Evolutionary conservation across 2,113 vertebrate genomes (phyloP).

Genomic region (Mustelus asterias): DNA sequence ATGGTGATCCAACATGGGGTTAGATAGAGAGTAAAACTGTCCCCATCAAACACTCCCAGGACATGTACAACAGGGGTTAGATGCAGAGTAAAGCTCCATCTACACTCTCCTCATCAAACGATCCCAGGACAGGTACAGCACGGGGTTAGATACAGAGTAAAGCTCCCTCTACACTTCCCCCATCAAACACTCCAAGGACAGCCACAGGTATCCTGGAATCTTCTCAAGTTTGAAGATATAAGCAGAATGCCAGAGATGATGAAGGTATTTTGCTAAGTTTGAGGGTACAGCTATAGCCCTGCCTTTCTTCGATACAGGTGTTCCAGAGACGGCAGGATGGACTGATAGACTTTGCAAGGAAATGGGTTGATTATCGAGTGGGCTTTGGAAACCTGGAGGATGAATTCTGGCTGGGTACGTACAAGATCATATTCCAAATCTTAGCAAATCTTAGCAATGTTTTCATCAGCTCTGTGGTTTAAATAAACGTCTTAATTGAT

Average conservation of each 20-base stretch:
- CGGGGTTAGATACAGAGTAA: not conserved
- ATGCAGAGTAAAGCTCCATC: not conserved
- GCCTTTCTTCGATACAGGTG: constrained; percentile 57
- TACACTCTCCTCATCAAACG: not conserved
- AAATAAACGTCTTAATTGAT: no score
- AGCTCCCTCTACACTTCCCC: not conserved
- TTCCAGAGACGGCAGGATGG: constrained; percentile 94
- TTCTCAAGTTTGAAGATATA: not conserved
- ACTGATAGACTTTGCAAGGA: constrained; percentile 88
- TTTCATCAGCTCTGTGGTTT: not conserved
- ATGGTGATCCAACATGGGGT: not conserved
- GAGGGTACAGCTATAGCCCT: not conserved
- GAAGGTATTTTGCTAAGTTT: not conserved
- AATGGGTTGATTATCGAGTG: constrained; percentile 84
- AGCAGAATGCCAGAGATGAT: not conserved
- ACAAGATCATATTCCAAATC: not conserved
- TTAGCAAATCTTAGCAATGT: not conserved
- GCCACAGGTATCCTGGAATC: not conserved
- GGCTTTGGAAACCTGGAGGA: constrained; percentile 95
- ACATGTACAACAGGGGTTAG: not conserved
- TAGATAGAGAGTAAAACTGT: not conserved
- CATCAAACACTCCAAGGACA: not conserved
- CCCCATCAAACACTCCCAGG: not conserved
- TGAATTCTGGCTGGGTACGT: constrained; percentile 94
- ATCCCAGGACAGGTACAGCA: not conserved